A percentile compares a stretch with the other conserved stretches of the same genome.
Evolutionary conservation across 1,140 invertebrate species (phyloP).

Genomic region (Luehdorfia chinensis): DNA sequence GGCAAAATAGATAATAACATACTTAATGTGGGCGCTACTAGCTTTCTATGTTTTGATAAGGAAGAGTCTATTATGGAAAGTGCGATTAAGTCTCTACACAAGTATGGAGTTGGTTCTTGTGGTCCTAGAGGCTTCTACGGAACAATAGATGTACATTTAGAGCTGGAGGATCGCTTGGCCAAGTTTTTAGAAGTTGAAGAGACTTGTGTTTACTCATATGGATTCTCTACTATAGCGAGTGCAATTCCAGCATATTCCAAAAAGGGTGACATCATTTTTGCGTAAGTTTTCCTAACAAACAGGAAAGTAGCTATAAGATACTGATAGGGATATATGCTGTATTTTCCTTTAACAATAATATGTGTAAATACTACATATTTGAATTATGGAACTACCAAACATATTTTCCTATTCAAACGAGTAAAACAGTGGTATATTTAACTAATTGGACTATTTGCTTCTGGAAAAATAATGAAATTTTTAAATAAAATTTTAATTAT

Average conservation of each 20-base stretch:
- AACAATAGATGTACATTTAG: conserved; percentile 96
- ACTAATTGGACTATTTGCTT: too few relatives aligned
- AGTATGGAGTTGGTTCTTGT: conserved; percentile 99
- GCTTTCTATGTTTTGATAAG: conserved; percentile 65
- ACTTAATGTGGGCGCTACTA: conserved; percentile 67
- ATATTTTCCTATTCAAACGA: too few relatives aligned
- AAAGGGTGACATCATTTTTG: conserved; percentile 94
- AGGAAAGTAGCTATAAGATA: conserved; percentile 2
- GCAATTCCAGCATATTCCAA: conserved; percentile 98
- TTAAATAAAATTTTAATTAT: too few relatives aligned
- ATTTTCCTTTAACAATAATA: conserved; percentile 8
- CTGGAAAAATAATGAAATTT: too few relatives aligned
- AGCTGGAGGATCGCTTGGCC: conserved; percentile 93
- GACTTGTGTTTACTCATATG: conserved; percentile 97
- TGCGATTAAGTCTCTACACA: conserved; percentile 81
- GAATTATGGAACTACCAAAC: too few relatives aligned
- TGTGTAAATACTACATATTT: too few relatives aligned
- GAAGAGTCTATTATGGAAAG: conserved; percentile 57
- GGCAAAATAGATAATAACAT: conserved; percentile 66
- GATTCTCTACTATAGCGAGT: conserved; percentile 96
- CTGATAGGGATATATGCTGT: neutral
- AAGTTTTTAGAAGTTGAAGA: conserved; percentile 96
- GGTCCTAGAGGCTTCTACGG: conserved; percentile 99
- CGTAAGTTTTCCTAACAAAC: conserved; percentile 77
- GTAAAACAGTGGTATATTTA: too few relatives aligned